Conservation (phyloP, 2,888 invertebrate species). For the Cinara cedri region DNA sequence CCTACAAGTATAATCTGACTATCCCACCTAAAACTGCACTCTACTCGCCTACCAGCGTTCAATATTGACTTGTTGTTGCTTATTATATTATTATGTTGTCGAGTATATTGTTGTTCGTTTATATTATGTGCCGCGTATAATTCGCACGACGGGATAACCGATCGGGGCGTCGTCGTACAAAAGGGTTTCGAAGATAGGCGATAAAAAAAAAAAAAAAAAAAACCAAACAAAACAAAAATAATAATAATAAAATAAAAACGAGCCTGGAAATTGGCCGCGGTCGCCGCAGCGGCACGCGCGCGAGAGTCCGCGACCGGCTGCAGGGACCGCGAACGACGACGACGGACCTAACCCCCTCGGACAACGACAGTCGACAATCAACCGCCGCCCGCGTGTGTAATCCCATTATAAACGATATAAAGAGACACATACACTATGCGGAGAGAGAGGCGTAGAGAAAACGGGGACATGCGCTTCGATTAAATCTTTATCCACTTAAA, state of each 20-base stretch:
- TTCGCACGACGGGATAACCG: too few species aligned
- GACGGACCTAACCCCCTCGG: constrained; percentile 11
- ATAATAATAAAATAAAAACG: not conserved
- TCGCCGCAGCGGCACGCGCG: not conserved
- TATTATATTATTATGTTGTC: too few species aligned
- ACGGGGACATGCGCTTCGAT: constrained; percentile 47
- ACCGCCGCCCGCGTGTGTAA: constrained; percentile 31
- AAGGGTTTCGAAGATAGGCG: too few species aligned
- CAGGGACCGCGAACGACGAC: not conserved
- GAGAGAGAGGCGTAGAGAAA: not conserved
- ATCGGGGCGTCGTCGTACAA: too few species aligned
- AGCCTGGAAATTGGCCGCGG: constrained; percentile 4
- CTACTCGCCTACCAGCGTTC: too few species aligned
- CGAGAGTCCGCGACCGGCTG: not conserved
- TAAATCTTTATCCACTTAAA: constrained; percentile 57
- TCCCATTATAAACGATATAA: constrained; percentile 44
- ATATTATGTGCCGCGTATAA: too few species aligned
- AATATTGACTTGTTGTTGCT: too few species aligned
- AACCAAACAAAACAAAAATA: too few species aligned
- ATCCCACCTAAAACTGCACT: too few species aligned
- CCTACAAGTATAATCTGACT: too few species aligned
- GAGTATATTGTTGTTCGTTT: too few species aligned
- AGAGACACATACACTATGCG: not conserved
- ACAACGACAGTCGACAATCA: constrained; percentile 39
- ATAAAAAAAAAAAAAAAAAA: too few species aligned